Evolutionary conservation across 1,140 invertebrate genomes (phyloP).

Genomic region (Hylaeus volcanicus): DNA sequence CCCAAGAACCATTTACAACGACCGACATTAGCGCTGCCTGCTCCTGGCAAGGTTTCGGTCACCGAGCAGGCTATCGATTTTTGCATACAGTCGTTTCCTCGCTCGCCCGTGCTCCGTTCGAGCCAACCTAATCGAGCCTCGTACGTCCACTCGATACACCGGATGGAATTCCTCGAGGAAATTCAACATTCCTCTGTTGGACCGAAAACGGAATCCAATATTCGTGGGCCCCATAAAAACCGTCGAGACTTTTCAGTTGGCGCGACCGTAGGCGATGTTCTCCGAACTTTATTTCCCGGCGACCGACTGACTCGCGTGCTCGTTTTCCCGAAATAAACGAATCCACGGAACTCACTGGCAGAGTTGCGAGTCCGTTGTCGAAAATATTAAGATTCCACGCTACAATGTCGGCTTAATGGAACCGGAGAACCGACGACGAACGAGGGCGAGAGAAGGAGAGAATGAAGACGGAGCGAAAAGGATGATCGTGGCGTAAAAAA

Average conservation of each 20-base stretch:
- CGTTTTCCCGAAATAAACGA: constrained; percentile 49
- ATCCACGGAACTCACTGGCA: constrained; percentile 7
- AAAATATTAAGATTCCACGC: constrained; percentile 41
- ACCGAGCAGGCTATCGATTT: neutral
- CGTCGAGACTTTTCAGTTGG: neutral
- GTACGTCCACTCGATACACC: neutral
- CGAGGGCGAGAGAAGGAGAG: constrained; percentile 20
- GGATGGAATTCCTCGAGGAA: neutral
- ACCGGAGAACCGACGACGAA: constrained; percentile 13
- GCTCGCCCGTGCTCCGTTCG: too few species aligned
- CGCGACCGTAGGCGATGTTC: constrained; percentile 12
- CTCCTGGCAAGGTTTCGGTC: constrained; percentile 1
- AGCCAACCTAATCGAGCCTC: neutral
- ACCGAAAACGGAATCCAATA: too few species aligned
- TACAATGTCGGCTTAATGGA: constrained; percentile 63
- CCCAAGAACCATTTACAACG: constrained; percentile 74
- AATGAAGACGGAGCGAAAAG: constrained; percentile 12
- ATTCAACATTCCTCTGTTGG: neutral
- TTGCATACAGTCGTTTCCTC: neutral
- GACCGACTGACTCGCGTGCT: neutral
- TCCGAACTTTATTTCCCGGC: constrained; percentile 22
- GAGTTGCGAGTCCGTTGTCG: constrained; percentile 15
- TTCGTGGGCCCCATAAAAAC: constrained; percentile 5
- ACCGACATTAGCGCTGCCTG: constrained; percentile 54
- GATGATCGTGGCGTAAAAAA: constrained; percentile 58